Base-by-base conservation (phyloP, 2,888 invertebrate species). In the Blastobasis lacticolella region DNA sequence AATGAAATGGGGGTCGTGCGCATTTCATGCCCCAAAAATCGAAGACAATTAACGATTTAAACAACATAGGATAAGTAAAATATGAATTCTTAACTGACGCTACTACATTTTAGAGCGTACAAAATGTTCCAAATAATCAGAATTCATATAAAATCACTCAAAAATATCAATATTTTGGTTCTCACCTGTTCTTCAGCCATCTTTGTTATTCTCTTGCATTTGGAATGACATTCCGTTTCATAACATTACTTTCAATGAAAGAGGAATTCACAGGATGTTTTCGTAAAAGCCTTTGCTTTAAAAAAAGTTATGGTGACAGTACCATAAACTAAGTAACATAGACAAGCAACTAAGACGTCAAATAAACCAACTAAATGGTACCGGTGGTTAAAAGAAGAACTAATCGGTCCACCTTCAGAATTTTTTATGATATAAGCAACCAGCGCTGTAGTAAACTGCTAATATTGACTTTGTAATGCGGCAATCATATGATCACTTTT, bases 101-200 rank as follows among this genome's bases (percentile, higher is more conserved):
- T 4, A 37, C 46, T 10, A 10, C 8, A 40, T 36, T 41, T 2
- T 5, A 40, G 41, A 42, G 51, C 56, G 45, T 52, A n/a, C 49
- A 37, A 3, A 37, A 43, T 50, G 45, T 50, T 49, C n/a, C 36
- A 45, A 50, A 45, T 38, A 43, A 9, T 50, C 49, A 49, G 63
- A 77, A 78, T 79, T 78, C 74, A 78, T 77, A 78, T 78, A 83
- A 78, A 74, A 77, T 75, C 64, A 51, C 51, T 52, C 61, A 69
- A 62, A 76, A 78, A 77, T 68, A 63, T 66, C 71, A 79, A 75
- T 81, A 84, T 88, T 88, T 81, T 86, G 84, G 67, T 88, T 84
- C 91, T 91, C 90, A 93, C 93, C 92, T 92, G 92, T 91, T 92
- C 92, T 86, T 92, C 93, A 90, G 92, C 92, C 93, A 93, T 93